A percentile compares a stretch with the other conserved stretches of the same genome.
Evolutionary conservation across 2,888 invertebrate genomes (phyloP).

Genomic region (Galeopsomyia nigrocyanea): DNA sequence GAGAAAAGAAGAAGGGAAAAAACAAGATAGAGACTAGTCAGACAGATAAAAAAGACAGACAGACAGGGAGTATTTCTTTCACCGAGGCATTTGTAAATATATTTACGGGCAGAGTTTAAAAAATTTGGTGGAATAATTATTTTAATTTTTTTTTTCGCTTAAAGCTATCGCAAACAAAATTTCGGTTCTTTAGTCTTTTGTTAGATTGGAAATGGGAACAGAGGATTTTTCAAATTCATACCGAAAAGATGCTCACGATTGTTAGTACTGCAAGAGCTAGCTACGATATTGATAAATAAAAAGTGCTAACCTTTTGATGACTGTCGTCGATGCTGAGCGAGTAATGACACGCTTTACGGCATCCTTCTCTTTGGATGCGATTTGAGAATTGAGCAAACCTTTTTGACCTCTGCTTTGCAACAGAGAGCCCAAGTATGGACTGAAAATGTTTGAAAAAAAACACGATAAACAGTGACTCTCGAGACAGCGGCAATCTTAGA

Average conservation of each 20-base stretch:
- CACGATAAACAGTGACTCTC: neutral
- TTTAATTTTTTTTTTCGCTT: too few relatives aligned
- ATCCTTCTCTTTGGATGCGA: constrained; percentile 61
- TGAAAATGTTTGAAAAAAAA: constrained; percentile 49
- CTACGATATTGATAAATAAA: too few relatives aligned
- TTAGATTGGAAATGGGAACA: too few relatives aligned
- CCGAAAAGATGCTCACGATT: constrained; percentile 21
- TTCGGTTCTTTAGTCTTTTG: too few relatives aligned
- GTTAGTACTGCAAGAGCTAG: constrained; percentile 12
- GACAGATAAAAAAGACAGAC: constrained; percentile 36
- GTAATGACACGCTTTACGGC: constrained; percentile 61
- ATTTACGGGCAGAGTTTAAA: neutral
- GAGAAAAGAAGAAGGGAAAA: constrained; percentile 3
- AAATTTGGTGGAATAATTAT: too few relatives aligned
- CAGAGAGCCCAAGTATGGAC: constrained; percentile 64
- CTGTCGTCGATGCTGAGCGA: constrained; percentile 60
- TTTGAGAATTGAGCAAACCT: constrained; percentile 10
- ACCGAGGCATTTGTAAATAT: neutral
- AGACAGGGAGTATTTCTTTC: constrained; percentile 28
- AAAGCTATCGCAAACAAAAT: too few relatives aligned
- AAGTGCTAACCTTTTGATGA: constrained; percentile 62
- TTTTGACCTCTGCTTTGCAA: constrained; percentile 63
- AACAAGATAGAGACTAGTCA: constrained; percentile 3
- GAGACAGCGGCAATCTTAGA: too few relatives aligned
- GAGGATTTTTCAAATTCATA: neutral